These are phyloP conservation scores for Charaxes varanes DNA, from an alignment of 1,140 invertebrate genomes.

Conservation along the genomic window DNA sequence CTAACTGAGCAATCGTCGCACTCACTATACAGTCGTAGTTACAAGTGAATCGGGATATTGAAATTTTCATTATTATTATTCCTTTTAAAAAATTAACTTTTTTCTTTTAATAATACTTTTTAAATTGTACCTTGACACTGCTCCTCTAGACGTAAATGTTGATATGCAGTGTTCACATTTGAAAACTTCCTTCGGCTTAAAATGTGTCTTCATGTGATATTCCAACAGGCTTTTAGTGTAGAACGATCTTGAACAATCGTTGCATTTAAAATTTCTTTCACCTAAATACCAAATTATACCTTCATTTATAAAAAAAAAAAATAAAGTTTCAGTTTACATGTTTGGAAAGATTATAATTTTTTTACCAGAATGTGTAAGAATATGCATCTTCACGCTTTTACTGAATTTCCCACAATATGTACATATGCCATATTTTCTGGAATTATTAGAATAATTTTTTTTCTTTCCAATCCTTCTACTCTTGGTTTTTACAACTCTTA, in stretches of 20 bases:
- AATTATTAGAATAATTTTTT: not conserved
- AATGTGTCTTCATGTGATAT: not conserved
- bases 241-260: not conserved
- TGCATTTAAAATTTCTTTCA: constrained; percentile 4
- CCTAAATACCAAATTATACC: too few relatives aligned
- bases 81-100: not conserved
- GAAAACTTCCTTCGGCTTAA: not conserved
- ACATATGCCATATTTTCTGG: not conserved
- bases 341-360: not conserved
- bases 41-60: too few relatives aligned
- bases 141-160: not conserved
- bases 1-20: too few relatives aligned
- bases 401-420: not conserved
- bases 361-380: not conserved
- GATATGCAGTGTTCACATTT: constrained; percentile 3
- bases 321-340: too few relatives aligned
- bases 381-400: not conserved
- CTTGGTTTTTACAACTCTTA: not conserved
- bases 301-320: too few relatives aligned
- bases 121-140: not conserved
- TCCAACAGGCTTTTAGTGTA: not conserved
- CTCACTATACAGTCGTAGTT: too few relatives aligned
- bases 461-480: not conserved
- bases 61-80: not conserved
- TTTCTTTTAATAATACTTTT: not conserved